Conservation (phyloP, 2,113 vertebrate genomes). For the Rhegmatorhina hoffmannsi region DNA sequence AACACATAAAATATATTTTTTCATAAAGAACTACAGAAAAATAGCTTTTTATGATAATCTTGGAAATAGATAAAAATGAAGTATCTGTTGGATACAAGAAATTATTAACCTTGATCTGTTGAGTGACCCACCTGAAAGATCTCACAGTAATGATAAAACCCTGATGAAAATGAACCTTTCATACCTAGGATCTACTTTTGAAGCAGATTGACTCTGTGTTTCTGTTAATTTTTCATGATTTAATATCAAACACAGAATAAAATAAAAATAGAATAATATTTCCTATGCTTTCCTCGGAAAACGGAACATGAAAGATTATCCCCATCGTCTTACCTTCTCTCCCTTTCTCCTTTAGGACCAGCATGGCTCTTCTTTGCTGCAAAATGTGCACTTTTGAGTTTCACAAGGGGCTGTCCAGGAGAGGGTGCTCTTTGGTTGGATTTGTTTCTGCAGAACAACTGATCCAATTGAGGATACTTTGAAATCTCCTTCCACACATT, state of each 20-base stretch:
- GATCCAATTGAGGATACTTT: slow-evolving; percentile 50
- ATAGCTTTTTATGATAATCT: neutral
- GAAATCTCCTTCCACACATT: slow-evolving; percentile 69
- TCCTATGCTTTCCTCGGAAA: accelerated
- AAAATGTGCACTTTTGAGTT: neutral
- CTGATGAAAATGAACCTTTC: neutral
- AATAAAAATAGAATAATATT: neutral
- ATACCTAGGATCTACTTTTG: neutral
- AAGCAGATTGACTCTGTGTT: neutral
- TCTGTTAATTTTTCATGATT: neutral
- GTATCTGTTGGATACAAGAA: neutral
- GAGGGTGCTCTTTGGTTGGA: slow-evolving; percentile 72
- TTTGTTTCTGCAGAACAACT: slow-evolving; percentile 20
- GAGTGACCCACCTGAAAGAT: neutral
- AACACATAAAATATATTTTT: neutral
- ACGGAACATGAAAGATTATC: accelerated
- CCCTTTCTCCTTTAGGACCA: neutral
- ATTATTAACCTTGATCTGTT: neutral
- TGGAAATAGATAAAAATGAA: neutral
- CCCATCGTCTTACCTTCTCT: neutral
- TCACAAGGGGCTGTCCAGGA: slow-evolving; percentile 28
- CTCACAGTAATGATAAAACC: neutral
- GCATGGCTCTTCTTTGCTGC: neutral
- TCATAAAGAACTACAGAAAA: neutral
- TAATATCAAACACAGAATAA: neutral